These are phyloP conservation scores for Macquaria australasica DNA, from an alignment of 2,113 vertebrate genomes.

Conservation along the genomic window DNA sequence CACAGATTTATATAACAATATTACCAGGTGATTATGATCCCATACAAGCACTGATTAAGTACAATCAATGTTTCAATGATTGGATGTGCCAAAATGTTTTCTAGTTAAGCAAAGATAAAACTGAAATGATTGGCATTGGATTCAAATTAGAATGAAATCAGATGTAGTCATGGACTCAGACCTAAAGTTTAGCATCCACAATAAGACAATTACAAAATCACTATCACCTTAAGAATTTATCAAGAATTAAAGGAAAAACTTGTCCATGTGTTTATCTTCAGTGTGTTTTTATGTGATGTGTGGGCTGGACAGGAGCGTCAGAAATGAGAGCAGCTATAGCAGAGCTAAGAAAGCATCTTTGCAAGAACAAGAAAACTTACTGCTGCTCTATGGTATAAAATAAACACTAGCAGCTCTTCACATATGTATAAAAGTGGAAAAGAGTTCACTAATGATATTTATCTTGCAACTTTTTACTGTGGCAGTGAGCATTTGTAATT, in stretches of 20 bases:
- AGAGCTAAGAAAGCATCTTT: background rate
- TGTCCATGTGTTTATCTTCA: too few relatives aligned
- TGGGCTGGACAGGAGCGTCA: background rate
- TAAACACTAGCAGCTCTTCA: background rate
- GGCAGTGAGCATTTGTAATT: background rate
- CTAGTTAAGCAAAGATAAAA: too few relatives aligned
- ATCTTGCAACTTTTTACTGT: background rate
- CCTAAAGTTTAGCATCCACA: background rate
- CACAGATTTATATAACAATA: background rate
- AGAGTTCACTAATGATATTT: background rate
- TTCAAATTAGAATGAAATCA: too few relatives aligned
- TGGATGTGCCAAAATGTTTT: background rate
- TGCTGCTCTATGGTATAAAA: background rate
- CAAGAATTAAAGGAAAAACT: background rate
- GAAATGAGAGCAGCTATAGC: background rate
- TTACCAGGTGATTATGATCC: background rate
- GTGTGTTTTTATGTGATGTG: background rate
- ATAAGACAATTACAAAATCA: background rate
- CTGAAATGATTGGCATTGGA: too few relatives aligned
- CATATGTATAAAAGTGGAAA: background rate
- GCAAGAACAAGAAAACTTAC: background rate
- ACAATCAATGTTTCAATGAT: background rate
- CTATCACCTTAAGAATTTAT: background rate
- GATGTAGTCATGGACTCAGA: too few relatives aligned
- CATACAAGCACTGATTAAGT: background rate